Percentiles rank a stretch among this genome's conserved stretches.
These are phyloP conservation scores for Chloroceryle amazona DNA, from an alignment of 2,797 vertebrate genomes.

Conservation along the genomic window DNA sequence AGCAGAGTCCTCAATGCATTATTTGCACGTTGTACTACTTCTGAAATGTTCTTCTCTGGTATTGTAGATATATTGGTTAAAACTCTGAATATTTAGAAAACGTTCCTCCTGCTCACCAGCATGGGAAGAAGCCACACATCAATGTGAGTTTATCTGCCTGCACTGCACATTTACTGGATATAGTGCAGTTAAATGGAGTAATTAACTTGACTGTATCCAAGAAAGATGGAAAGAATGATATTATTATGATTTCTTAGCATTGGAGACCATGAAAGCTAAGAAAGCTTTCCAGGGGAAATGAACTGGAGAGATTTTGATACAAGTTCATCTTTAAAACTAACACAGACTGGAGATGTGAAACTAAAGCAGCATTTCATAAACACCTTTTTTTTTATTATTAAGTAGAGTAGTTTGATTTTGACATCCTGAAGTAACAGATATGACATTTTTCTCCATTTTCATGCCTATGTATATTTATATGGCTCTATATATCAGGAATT, in stretches of 20 bases:
- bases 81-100: background rate
- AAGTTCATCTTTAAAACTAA: background rate
- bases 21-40: background rate
- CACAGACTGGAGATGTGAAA: background rate
- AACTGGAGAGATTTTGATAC: background rate
- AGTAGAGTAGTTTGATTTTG: background rate
- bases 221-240: background rate
- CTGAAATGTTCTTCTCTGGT: background rate
- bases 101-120: background rate
- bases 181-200: background rate
- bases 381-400: background rate
- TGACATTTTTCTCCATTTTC: background rate
- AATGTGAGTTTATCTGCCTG: fast-evolving
- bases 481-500: background rate
- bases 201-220: background rate
- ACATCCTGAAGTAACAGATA: background rate
- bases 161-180: background rate
- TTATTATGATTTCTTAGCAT: background rate
- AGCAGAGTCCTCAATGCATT: background rate
- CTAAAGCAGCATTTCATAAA: background rate
- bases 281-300: background rate
- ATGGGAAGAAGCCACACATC: background rate
- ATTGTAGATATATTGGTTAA: background rate
- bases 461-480: background rate
- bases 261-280: background rate